Conservation (phyloP, 2,888 invertebrate genomes). For the Sphaerophoria taeniata region DNA sequence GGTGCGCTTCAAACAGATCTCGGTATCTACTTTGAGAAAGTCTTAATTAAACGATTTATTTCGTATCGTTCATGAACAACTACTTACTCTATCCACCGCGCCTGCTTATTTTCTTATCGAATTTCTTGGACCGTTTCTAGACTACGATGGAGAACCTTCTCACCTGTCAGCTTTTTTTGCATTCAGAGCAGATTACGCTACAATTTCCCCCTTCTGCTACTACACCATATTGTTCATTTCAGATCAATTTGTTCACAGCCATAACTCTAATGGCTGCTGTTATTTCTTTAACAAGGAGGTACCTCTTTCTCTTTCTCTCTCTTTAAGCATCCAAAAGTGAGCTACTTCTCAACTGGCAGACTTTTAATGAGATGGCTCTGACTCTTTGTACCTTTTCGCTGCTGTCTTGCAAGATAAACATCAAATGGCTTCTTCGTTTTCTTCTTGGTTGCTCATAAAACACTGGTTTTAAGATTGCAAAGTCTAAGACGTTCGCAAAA, state of each 20-base stretch:
- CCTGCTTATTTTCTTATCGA: no score
- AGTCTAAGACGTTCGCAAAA: not conserved
- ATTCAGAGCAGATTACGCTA: slow-evolving; percentile 45
- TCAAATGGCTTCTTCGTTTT: slow-evolving; percentile 45
- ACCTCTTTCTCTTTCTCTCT: not conserved
- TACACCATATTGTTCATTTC: slow-evolving; percentile 53
- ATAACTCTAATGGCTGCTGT: not conserved
- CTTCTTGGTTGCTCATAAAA: slow-evolving; percentile 40
- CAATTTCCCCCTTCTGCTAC: slow-evolving; percentile 43
- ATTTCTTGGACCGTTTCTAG: not conserved
- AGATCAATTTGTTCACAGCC: slow-evolving; percentile 31
- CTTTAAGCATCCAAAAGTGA: no score
- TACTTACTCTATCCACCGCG: no score
- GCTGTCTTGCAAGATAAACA: slow-evolving; percentile 36
- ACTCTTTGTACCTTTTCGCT: slow-evolving; percentile 27
- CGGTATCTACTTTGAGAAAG: slow-evolving; percentile 27
- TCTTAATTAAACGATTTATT: slow-evolving; percentile 65
- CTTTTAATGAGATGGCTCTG: slow-evolving; percentile 55
- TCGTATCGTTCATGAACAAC: slow-evolving; percentile 18
- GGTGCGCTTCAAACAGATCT: no score
- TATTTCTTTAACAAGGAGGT: slow-evolving; percentile 28
- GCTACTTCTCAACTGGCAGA: slow-evolving; percentile 1
- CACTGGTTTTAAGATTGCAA: slow-evolving; percentile 25
- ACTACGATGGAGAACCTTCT: slow-evolving; percentile 25
- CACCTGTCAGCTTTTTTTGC: slow-evolving; percentile 56